A percentile compares a stretch with the other conserved stretches of the same genome.
Evolutionary conservation across 1,140 invertebrate genomes (phyloP).

Genomic region (Drosophila willistoni): DNA sequence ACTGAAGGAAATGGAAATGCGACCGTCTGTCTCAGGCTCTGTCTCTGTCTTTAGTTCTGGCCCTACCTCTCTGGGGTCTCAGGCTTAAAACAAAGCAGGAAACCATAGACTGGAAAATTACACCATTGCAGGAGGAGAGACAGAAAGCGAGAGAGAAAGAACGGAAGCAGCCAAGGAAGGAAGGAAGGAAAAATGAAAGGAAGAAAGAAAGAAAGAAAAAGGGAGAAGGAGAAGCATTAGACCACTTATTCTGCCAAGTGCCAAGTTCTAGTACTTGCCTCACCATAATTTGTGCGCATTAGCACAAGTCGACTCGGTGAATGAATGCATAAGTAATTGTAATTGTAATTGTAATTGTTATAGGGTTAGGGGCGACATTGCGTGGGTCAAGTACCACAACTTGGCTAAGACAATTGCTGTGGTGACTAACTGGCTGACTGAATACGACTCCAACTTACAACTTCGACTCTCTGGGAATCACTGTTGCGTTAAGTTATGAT

Average conservation of each 20-base stretch:
- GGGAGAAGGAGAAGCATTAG: constrained; percentile 23
- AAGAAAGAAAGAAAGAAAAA: background rate
- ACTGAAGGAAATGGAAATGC: constrained; percentile 71
- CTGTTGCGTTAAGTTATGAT: constrained; percentile 72
- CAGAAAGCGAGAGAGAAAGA: background rate
- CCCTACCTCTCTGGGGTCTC: constrained; percentile 11
- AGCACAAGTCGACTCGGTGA: constrained; percentile 54
- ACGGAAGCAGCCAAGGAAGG: background rate
- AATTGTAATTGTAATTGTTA: constrained; percentile 37
- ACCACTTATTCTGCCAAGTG: constrained; percentile 26
- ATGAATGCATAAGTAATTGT: constrained; percentile 68
- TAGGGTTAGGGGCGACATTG: constrained; percentile 55
- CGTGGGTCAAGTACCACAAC: constrained; percentile 59
- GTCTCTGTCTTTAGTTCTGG: no score
- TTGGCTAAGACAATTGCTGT: constrained; percentile 64
- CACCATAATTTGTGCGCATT: constrained; percentile 70
- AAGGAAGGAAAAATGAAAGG: background rate
- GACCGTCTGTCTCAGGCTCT: background rate
- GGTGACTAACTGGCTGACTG: constrained; percentile 29
- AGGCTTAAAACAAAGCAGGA: constrained; percentile 75
- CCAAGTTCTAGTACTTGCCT: constrained; percentile 33
- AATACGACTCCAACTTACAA: background rate
- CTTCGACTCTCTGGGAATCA: constrained; percentile 39
- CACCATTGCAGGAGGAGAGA: constrained; percentile 33
- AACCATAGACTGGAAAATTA: constrained; percentile 78